Conservation (phyloP, 1,140 invertebrate genomes). For the Andricus grossulariae region DNA sequence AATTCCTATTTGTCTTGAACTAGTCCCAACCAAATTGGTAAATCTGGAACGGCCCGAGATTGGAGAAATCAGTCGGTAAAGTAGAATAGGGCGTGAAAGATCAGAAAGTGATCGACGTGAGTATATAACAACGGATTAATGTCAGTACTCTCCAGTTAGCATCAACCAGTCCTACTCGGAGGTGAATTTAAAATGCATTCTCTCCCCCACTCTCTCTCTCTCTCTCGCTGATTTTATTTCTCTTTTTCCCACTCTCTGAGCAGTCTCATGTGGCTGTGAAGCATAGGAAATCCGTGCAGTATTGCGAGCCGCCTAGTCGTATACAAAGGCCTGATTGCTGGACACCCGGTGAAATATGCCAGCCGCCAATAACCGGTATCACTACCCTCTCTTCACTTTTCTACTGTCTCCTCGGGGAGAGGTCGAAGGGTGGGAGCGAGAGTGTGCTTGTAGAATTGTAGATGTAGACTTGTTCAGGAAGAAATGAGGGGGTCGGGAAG, state of each 20-base stretch:
- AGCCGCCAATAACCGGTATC: conserved; percentile 70
- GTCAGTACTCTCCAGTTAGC: not conserved
- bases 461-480: conserved; percentile 10
- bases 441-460: conserved; percentile 24
- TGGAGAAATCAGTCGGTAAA: conserved; percentile 24
- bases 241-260: too few relatives aligned
- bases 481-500: not conserved
- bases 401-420: conserved; percentile 43
- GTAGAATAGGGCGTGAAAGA: conserved; percentile 27
- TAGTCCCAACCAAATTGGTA: too few relatives aligned
- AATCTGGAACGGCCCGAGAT: not conserved
- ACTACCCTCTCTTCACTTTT: conserved; percentile 37
- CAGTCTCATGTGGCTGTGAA: not conserved
- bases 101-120: conserved; percentile 25
- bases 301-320: conserved; percentile 38
- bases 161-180: not conserved
- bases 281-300: conserved; percentile 47
- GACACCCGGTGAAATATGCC: conserved; percentile 67
- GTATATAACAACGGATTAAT: conserved; percentile 23
- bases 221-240: conserved; percentile 8
- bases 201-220: not conserved
- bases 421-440: conserved; percentile 1
- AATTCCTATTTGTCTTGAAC: too few relatives aligned
- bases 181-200: conserved; percentile 13
- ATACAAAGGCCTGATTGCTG: conserved; percentile 60